Evolutionary conservation across 2,797 vertebrate species (phyloP), one percentile per base, ranked within the genome.

Genomic region (Cynopterus sphinx): DNA sequence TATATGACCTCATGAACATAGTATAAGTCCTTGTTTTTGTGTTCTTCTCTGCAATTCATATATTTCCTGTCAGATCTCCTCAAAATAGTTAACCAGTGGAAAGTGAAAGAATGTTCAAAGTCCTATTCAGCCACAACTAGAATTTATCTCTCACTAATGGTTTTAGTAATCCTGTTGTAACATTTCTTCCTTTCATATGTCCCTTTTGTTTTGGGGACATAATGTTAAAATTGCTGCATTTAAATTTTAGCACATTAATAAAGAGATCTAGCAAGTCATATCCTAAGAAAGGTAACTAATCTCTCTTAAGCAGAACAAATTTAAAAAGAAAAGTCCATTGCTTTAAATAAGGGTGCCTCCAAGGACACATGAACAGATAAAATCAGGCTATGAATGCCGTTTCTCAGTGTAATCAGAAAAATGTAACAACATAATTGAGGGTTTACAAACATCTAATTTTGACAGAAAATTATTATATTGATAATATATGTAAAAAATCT

Each of bases 241-340:
- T 92, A 78, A 84, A 43, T 87, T 79, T 90, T 68, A 94, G 19
- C 10, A n/a, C 10, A 67, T 59, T 87, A 57, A 83, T 90, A 78
- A 87, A 46, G 12, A 59, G 6, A 22, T 28, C 67, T 74, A 88
- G 22, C 7, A 84, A 87, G 88, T 79, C 28, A 63, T 7, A 9
- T 46, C 4, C 33, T 65, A 71, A 92, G 24, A 67, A 2, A 3
- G 43, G 49, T 8, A 53, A 55, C 28, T 94, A 84, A 87, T 96
- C 82, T 90, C 57, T 90, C 33, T 36, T 33, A 71, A 92, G 21
- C 13, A 49, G 41, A 82, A 65, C n/a, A 70, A 12, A 68, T 87
- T 74, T 77, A 79, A 77, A 73, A 15, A 94, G n/a, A 41, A 41
- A 83, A 83, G 3, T 77, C 39, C 7, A 19, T 12, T 84, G 6